Evolutionary conservation across 2,797 vertebrate genomes (phyloP), one percentile per base, ranked within the genome.

Genomic region (Hoplostethus atlanticus): DNA sequence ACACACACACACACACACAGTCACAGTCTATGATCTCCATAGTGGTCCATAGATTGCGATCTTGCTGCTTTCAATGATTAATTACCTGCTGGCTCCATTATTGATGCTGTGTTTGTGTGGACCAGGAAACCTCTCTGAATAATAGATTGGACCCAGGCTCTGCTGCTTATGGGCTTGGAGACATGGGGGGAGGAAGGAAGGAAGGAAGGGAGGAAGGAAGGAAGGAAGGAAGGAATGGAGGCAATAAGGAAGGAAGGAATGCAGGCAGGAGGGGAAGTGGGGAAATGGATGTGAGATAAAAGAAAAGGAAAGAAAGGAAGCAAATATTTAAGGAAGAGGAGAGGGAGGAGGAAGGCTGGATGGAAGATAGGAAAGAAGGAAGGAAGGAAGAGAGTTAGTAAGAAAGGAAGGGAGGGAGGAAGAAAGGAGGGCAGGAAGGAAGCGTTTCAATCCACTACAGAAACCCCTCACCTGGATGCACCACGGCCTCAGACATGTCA

Each of bases 41-140:
- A 31, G 15, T 15, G 47, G 30, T 16, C 63, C 61, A 60, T 61
- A 73, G 61, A 73, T 81, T 61, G 53, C 7, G 0, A 61, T 60
- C 51, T 54, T 50, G 78, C 76, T 75, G 72, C 50, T 68, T 77
- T 85, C 28, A 78, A 77, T 84, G 78, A 86, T 80, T 86, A 69
- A 86, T 87, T 78, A 80, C 67, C 72, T 42, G 59, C 68, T 53
- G 40, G 57, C 61, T 84, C 28, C 40, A 83, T 87, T 86, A 86
- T 86, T 86, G 76, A 87, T 86, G 86, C 10, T 38, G 10, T 76
- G 84, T 78, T 78, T 71, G 67, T 74, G 76, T 56, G 80, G 59
- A 48, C 68, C 65, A 77, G 68, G 68, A 69, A 72, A 54, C 36
- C 34, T 74, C 36, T 4, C 64, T 87, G 79, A 88, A 85, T 88